Conservation (phyloP, 2,888 invertebrate species). For the Watsonalla binaria region DNA sequence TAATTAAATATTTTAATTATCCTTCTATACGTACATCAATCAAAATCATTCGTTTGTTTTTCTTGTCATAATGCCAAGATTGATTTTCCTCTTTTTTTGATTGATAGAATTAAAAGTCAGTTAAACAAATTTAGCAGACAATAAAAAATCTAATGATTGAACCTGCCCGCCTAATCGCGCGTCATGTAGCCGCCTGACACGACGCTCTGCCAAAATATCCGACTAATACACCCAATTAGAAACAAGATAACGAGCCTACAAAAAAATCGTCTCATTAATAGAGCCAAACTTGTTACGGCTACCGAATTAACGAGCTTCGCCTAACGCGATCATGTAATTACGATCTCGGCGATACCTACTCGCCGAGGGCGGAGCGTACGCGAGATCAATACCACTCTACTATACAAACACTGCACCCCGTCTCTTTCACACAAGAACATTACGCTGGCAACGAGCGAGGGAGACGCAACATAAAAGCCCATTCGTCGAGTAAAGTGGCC, state of each 20-base stretch:
- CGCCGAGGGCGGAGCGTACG: conserved; percentile 38
- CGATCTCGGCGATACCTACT: conserved; percentile 58
- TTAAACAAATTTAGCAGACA: background rate
- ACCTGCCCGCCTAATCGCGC: conserved; percentile 8
- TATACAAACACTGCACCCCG: conserved; percentile 18
- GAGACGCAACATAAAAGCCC: conserved; percentile 35
- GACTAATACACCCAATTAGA: conserved; percentile 44
- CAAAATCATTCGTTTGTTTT: too few relatives aligned
- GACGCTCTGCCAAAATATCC: conserved; percentile 23
- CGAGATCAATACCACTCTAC: conserved; percentile 55
- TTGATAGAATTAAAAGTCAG: too few relatives aligned
- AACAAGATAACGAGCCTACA: conserved; percentile 48
- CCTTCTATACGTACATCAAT: too few relatives aligned
- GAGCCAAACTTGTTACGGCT: conserved; percentile 63
- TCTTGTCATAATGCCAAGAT: too few relatives aligned
- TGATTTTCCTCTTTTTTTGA: too few relatives aligned
- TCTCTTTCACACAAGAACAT: conserved; percentile 31
- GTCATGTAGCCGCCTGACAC: conserved; percentile 19
- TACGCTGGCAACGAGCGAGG: conserved; percentile 23
- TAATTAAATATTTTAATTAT: too few relatives aligned
- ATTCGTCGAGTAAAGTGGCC: conserved; percentile 35
- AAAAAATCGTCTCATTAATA: conserved; percentile 66
- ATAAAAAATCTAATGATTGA: background rate
- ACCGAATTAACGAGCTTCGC: conserved; percentile 67
- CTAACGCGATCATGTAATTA: conserved; percentile 65